Evolutionary conservation across 1,140 invertebrate species (phyloP), one percentile per base, ranked within the genome.

Genomic region (Octopus sinensis): DNA sequence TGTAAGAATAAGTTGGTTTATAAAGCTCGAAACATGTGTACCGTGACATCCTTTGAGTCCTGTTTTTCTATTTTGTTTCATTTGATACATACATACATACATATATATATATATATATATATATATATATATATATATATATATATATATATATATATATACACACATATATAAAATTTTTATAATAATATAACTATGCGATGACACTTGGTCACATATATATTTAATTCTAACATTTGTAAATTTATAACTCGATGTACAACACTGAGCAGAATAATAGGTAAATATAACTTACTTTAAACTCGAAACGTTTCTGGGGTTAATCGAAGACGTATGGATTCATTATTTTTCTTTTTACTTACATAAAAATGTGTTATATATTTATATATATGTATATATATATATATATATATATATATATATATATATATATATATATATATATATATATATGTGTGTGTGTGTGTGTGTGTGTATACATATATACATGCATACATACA

Each of bases 351-450:
- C 17, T 17, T 9, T 62, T 6, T 17, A 62, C 17, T 9, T 62
- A 62, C 56, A 9, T 6, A 62, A 9, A 62, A 9, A 62, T 62
- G 17, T 62, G 56, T 62, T 62, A 62, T 9, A 62, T 62, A 9
- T 6, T 9, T 62, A 62, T 17, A 62, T 62, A 62, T 62, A 9
- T 62, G 5, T 7, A 76, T 76, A 43, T 76, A 7, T 76, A 76
- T 43, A 43, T 78, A 17, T 54, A 73, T 77, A 17, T 77, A 53
- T 77, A 30, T 81, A 73, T 81, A 30, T 77, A 73, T 53, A 30
- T 77, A 73, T 51, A n/a, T 53, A 52, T 76, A 23, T 73, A 54
- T 76, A 5, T 75, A 54, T 76, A 23, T 80, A 52, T 80, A 52
- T 73, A 52, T 53, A 10, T 73, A 52, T 30, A 17, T 78, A 53